phyloP scores from a whole-genome alignment of 2,888 invertebrate genomes.

The Epistrophella euchroma region DNA sequence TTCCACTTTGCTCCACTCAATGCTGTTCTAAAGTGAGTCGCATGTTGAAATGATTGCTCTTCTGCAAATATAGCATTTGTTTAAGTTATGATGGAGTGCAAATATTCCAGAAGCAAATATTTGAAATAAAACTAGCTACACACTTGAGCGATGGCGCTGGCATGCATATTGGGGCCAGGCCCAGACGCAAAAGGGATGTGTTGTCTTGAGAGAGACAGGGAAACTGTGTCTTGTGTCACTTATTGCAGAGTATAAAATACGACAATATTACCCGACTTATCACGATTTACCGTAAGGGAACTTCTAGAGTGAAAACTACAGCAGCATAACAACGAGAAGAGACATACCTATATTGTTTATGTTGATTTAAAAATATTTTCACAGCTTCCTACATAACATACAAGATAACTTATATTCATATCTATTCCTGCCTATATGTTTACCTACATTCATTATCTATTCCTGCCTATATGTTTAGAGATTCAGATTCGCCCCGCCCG shows the following conservation, averaged over 20 bases:
- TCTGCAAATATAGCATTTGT: conserved; percentile 83
- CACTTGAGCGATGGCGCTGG: conserved; percentile 78
- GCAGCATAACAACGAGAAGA: conserved; percentile 46
- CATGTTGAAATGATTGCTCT: conserved; percentile 83
- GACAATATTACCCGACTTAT: conserved; percentile 58
- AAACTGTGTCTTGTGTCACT: conserved; percentile 50
- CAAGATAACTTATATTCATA: too few species aligned
- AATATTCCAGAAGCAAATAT: conserved; percentile 83
- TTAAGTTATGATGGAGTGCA: conserved; percentile 83
- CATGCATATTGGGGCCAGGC: conserved; percentile 79
- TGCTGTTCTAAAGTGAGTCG: conserved; percentile 82
- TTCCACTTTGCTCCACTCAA: conserved; percentile 80
- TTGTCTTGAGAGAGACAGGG: conserved; percentile 52
- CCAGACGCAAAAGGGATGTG: conserved; percentile 57
- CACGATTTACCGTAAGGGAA: conserved; percentile 47
- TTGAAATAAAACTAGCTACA: conserved; percentile 82
- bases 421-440: conserved; percentile 15
- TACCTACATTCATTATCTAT: too few species aligned
- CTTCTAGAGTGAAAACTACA: conserved; percentile 38
- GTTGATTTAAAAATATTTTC: conserved; percentile 25
- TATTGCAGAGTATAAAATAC: conserved; percentile 62
- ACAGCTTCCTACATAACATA: neutral
- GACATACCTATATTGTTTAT: too few species aligned
- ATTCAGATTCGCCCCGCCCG: too few species aligned
- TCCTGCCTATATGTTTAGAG: too few species aligned